Conservation (phyloP, 2,113 vertebrate genomes). For the Ploceus nigricollis region DNA sequence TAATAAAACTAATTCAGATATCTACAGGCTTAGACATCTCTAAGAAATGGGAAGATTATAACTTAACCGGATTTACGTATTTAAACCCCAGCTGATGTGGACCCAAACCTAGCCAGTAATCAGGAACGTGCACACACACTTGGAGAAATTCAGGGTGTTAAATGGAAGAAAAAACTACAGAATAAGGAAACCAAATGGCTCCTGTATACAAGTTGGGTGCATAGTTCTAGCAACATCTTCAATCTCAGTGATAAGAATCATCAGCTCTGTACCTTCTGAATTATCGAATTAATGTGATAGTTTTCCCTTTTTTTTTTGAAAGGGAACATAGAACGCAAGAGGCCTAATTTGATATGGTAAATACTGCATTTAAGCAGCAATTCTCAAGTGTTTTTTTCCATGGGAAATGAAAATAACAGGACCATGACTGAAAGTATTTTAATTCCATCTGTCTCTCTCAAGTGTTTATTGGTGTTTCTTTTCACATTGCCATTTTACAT, state of each 20-base stretch:
- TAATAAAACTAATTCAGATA: neutral
- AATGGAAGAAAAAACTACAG: neutral
- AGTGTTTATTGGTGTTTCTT: neutral
- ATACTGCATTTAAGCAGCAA: neutral
- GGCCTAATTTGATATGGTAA: neutral
- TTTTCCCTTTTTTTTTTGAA: neutral
- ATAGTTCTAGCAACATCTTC: neutral
- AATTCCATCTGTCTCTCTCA: neutral
- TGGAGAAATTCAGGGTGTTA: neutral
- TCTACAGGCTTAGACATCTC: neutral
- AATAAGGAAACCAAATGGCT: neutral
- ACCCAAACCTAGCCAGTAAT: neutral
- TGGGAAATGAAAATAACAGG: neutral
- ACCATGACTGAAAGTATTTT: neutral
- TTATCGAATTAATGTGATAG: neutral
- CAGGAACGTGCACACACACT: neutral
- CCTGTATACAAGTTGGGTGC: neutral
- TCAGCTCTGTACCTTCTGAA: neutral
- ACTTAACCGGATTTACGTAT: neutral
- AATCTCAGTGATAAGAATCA: neutral
- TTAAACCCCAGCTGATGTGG: neutral
- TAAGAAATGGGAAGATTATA: neutral
- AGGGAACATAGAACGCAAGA: neutral
- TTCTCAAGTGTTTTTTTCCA: neutral
- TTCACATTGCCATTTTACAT: neutral